Percentiles rank a stretch among this genome's conserved stretches.
Conservation (phyloP, 2,888 invertebrate species). For the Allacma fusca region DNA sequence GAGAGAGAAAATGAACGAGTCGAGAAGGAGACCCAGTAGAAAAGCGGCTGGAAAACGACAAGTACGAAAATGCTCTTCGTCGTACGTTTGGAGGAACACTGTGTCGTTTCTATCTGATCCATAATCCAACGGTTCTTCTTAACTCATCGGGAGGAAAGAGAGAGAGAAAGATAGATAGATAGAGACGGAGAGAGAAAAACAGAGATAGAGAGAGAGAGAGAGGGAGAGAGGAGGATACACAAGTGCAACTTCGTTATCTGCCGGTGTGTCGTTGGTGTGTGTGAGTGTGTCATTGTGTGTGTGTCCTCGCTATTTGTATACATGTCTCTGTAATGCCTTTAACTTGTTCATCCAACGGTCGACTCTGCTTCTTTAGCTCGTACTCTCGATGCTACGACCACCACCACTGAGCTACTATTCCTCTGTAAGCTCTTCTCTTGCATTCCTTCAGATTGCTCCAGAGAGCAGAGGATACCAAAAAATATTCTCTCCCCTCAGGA, state of each 20-base stretch:
- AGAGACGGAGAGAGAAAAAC: background rate
- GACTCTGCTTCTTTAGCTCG: background rate
- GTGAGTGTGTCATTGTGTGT: conserved; percentile 12
- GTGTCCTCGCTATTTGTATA: background rate
- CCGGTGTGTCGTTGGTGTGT: background rate
- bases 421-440: no score
- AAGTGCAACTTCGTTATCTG: background rate
- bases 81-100: background rate
- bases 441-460: no score
- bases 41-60: conserved; percentile 31
- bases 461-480: no score
- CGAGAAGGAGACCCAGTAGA: conserved; percentile 25
- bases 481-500: no score
- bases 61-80: conserved; percentile 25
- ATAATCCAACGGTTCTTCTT: background rate
- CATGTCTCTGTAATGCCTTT: conserved; percentile 5
- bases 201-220: background rate
- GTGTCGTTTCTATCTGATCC: background rate
- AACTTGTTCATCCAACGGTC: background rate
- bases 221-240: background rate
- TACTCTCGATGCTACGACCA: background rate
- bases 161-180: background rate
- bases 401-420: no score
- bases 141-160: background rate
- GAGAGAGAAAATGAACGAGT: background rate